Conservation (phyloP, 2,888 invertebrate genomes). For the Lypha dubia region DNA sequence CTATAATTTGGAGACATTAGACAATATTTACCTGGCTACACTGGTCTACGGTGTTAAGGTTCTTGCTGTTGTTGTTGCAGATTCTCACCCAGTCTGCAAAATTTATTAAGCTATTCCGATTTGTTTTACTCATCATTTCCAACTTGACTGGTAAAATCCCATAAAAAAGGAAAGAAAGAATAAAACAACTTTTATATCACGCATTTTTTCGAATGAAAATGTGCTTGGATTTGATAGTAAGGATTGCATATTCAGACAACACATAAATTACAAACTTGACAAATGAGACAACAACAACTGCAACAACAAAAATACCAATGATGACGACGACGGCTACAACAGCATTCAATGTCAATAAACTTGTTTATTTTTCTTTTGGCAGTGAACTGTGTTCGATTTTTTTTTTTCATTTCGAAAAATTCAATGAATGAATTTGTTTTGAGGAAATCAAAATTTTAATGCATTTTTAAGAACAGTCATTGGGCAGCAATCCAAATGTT, state of each 20-base stretch:
- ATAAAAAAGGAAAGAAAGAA: background rate
- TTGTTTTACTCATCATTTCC: conserved; percentile 37
- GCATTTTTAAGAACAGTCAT: conserved; percentile 41
- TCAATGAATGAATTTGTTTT: conserved; percentile 39
- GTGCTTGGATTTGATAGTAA: background rate
- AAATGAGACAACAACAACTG: conserved; percentile 9
- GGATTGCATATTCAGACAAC: conserved; percentile 35
- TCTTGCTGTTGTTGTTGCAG: conserved; percentile 4
- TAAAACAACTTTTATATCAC: conserved; percentile 41
- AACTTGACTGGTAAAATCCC: conserved; percentile 37
- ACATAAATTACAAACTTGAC: conserved; percentile 10
- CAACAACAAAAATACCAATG: too few species aligned
- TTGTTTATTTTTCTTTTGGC: conserved; percentile 55
- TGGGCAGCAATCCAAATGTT: conserved; percentile 40
- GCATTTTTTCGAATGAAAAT: conserved; percentile 37
- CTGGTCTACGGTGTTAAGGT: background rate
- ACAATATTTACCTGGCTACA: too few species aligned
- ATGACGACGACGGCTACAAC: background rate
- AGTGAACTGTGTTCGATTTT: conserved; percentile 32
- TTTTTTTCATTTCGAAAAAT: background rate
- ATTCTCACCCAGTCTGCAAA: conserved; percentile 13
- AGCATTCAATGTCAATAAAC: conserved; percentile 68
- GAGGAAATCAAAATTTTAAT: conserved; percentile 34
- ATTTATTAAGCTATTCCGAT: conserved; percentile 25
- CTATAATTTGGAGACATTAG: too few species aligned